These are phyloP conservation scores for Gasterosteus aculeatus DNA, from an alignment of 2,113 vertebrate genomes.

Conservation along the genomic window DNA sequence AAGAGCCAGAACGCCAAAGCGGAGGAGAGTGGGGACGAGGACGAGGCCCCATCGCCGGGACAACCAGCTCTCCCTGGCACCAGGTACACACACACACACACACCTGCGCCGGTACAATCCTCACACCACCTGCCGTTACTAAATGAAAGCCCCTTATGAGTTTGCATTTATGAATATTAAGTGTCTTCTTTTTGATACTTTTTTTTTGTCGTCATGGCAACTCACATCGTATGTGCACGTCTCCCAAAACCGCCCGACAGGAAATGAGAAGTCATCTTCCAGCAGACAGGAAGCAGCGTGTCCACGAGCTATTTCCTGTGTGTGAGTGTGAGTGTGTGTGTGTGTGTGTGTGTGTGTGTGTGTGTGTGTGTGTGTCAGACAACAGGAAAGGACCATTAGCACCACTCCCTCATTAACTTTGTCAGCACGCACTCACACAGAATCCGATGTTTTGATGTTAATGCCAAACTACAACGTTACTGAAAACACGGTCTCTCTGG, in stretches of 20 bases:
- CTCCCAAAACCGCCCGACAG: slow-evolving; percentile 51
- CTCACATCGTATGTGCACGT: slow-evolving; percentile 13
- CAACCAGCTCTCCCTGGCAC: slow-evolving; percentile 54
- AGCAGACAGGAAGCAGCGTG: slow-evolving; percentile 55
- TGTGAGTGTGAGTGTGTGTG: slow-evolving; percentile 19
- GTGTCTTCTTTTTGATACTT: not conserved
- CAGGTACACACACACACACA: slow-evolving; percentile 63
- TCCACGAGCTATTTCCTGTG: slow-evolving; percentile 59
- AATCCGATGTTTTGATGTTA: not conserved
- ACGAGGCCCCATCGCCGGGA: not conserved
- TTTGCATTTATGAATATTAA: not conserved
- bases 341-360: slow-evolving; percentile 28
- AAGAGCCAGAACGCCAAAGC: slow-evolving; percentile 76
- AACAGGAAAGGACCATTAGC: slow-evolving; percentile 54
- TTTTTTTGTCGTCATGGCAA: slow-evolving; percentile 35
- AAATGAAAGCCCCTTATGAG: no score
- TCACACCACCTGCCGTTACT: no score
- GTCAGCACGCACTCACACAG: not conserved
- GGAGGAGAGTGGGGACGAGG: slow-evolving; percentile 11
- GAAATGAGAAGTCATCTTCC: slow-evolving; percentile 63
- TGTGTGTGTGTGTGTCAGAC: slow-evolving; percentile 17
- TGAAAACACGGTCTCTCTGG: no score
- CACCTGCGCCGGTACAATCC: not conserved
- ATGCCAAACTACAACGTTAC: no score
- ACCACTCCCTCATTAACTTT: slow-evolving; percentile 41